phyloP scores from a whole-genome alignment of 1,140 invertebrate genomes.

The Drosophila varians region DNA sequence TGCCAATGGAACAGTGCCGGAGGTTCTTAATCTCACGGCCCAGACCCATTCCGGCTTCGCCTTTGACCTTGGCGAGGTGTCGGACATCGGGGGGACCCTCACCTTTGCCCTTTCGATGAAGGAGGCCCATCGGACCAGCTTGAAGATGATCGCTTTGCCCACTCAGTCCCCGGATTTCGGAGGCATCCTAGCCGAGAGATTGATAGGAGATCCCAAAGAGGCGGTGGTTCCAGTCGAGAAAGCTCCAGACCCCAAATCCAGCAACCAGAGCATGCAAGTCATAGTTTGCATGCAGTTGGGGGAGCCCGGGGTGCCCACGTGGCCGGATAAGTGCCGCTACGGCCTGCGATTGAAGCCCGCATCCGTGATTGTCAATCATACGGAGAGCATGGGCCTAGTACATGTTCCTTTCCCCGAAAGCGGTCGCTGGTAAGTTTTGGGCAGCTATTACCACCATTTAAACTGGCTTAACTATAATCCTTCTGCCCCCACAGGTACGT shows the following conservation, averaged over 20 bases:
- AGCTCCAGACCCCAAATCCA: conserved; percentile 6
- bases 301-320: conserved; percentile 85
- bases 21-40: conserved; percentile 87
- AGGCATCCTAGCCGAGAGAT: conserved; percentile 68
- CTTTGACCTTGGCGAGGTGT: conserved; percentile 87
- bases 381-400: conserved; percentile 85
- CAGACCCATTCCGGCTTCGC: conserved; percentile 86
- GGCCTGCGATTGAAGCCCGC: conserved; percentile 84
- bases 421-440: conserved; percentile 87
- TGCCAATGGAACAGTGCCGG: conserved; percentile 85
- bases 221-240: not conserved
- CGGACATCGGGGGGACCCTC: conserved; percentile 89
- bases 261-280: conserved; percentile 84
- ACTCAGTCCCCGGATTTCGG: conserved; percentile 49
- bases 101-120: conserved; percentile 87
- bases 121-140: conserved; percentile 83
- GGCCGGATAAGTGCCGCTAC: conserved; percentile 85
- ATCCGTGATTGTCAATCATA: conserved; percentile 85
- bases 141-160: conserved; percentile 76
- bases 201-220: conserved; percentile 52
- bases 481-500: conserved; percentile 83
- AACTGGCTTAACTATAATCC: not conserved
- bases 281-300: conserved; percentile 86
- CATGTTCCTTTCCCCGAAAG: conserved; percentile 91
- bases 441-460: not conserved